A percentile compares a stretch with the other conserved stretches of the same genome.
Conservation (phyloP, 2,888 invertebrate genomes). For the Phyto melanocephala region DNA sequence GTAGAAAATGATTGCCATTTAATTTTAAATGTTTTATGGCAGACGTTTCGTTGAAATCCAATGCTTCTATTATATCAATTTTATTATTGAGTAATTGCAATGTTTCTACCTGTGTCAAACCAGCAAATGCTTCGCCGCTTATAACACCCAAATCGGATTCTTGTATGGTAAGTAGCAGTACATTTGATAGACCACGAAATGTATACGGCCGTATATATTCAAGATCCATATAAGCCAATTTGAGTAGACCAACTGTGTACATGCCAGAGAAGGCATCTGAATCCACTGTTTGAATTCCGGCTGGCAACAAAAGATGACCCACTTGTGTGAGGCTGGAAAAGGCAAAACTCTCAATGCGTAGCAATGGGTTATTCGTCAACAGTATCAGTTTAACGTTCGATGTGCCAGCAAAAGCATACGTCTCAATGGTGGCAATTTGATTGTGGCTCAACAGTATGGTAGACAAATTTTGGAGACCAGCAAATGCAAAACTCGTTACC, state of each 20-base stretch:
- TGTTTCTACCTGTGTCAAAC: conserved; percentile 85
- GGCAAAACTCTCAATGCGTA: conserved; percentile 88
- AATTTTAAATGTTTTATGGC: conserved; percentile 86
- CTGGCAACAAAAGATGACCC: conserved; percentile 89
- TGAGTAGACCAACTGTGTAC: conserved; percentile 88
- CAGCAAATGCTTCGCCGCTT: conserved; percentile 87
- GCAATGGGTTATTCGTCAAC: conserved; percentile 90
- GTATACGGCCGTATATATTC: conserved; percentile 85
- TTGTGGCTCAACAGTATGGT: conserved; percentile 85
- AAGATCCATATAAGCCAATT: conserved; percentile 91
- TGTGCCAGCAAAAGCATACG: conserved; percentile 92
- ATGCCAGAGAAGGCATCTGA: conserved; percentile 90
- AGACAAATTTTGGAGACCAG: conserved; percentile 89
- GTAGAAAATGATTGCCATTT: conserved; percentile 90
- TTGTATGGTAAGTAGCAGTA: conserved; percentile 87
- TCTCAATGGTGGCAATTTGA: conserved; percentile 85
- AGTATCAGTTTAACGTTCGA: conserved; percentile 90
- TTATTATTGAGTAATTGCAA: conserved; percentile 91
- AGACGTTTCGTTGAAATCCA: conserved; percentile 85
- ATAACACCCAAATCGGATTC: conserved; percentile 90
- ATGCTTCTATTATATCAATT: conserved; percentile 88
- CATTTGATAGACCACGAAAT: conserved; percentile 87
- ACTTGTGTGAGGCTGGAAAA: conserved; percentile 92
- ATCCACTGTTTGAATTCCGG: conserved; percentile 87
- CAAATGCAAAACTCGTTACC: conserved; percentile 92